A percentile compares a stretch with the other conserved stretches of the same genome.
Conservation (phyloP, 53 echinoderm and acorn worm genomes). For the Actinopyga echinites region DNA sequence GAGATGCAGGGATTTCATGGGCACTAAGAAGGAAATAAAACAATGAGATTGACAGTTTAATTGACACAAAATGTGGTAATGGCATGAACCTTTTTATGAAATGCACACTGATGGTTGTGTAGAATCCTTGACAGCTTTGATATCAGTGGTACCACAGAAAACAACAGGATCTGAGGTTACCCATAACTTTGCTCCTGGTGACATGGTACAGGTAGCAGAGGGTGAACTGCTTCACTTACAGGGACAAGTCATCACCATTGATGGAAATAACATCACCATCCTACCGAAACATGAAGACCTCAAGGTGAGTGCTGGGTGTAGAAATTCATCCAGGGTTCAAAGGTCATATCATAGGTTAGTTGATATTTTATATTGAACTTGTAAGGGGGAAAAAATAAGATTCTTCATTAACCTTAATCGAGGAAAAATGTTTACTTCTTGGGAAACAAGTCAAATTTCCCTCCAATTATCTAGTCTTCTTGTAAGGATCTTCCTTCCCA, state of each 20-base stretch:
- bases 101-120: neutral
- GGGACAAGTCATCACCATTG: conserved; percentile 88
- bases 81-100: neutral
- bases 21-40: too few species aligned
- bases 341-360: neutral
- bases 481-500: too few species aligned
- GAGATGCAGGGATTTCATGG: too few species aligned
- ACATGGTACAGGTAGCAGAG: conserved; percentile 94
- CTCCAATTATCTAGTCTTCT: too few species aligned
- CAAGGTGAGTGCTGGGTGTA: conserved; percentile 72
- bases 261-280: conserved; percentile 87
- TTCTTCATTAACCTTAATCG: too few species aligned
- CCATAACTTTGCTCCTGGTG: conserved; percentile 94
- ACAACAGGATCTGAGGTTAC: conserved; percentile 67
- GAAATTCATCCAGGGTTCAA: neutral
- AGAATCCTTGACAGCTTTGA: neutral
- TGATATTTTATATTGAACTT: neutral
- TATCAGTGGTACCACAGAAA: conserved; percentile 70
- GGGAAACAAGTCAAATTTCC: too few species aligned
- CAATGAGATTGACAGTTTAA: too few species aligned
- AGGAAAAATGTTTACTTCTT: too few species aligned
- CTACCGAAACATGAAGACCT: conserved; percentile 96
- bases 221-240: conserved; percentile 96
- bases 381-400: too few species aligned
- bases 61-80: neutral